Evolutionary conservation across 2,888 invertebrate species (phyloP), one percentile per base, ranked within the genome.

Genomic region (Euplexia lucipara): DNA sequence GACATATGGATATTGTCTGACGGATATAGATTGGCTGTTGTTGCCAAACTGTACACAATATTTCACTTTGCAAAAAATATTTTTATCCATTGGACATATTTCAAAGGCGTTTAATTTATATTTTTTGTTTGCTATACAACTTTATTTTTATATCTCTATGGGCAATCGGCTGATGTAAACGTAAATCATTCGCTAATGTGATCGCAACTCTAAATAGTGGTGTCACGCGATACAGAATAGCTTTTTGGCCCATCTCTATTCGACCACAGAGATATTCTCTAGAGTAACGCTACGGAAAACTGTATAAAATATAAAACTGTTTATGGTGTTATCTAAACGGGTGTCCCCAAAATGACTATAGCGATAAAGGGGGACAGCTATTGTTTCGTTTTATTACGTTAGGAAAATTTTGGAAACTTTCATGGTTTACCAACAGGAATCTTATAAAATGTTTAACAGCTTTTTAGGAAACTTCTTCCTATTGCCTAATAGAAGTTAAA

Each of bases 311-410:
- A 42, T 56, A 67, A 77, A 69, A 66, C 32, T 34, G 62, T 67
- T 72, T 75, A 75, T 56, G 35, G 51, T 57, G 51, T 42, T 62
- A 57, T 57, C 26, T 26, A 20, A 53, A 52, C 42, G 56, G 47
- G 48, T 62, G 18, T 44, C 56, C 16, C 8, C n/a, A 39, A 67
- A 52, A 57, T 57, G 62, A 20, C 32, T 32, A 10, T 26, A 16
- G 32, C 26, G 37, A 59, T 66, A 74, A 48, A 70, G 48, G 26
- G 54, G 32, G 54, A 70, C 56, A 48, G 65, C 57, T 60, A 57
- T 70, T 47, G 53, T 42, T 68, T 34, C 8, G 57, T 61, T 70
- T 70, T 74, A 74, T 70, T 70, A 70, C 70, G 61, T 66, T 51
- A 61, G 45, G 53, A 53, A 66, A 65, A 70, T 44, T 66, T 63